Evolutionary conservation across 2,113 vertebrate species (phyloP).

Genomic region (Ctenodactylus gundi): DNA sequence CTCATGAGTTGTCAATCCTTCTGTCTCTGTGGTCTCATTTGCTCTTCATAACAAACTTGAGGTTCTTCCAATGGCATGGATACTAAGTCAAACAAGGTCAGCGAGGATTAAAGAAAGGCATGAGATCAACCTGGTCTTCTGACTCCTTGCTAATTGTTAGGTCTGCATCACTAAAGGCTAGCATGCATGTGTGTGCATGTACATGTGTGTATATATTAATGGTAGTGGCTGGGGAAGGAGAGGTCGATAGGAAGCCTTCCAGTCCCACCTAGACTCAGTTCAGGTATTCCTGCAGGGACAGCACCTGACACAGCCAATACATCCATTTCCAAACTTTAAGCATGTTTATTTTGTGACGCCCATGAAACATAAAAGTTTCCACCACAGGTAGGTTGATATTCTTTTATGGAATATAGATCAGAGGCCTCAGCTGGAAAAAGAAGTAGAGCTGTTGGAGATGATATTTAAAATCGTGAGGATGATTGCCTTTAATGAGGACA

Average conservation of each 20-base stretch:
- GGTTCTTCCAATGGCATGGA: not conserved
- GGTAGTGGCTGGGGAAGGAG: not conserved
- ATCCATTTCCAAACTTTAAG: conserved; percentile 34
- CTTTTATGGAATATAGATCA: not conserved
- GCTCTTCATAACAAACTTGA: not conserved
- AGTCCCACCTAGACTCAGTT: not conserved
- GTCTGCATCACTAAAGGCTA: not conserved
- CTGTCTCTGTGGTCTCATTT: not conserved
- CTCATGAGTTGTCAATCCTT: no score
- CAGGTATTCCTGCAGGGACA: not conserved
- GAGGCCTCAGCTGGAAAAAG: not conserved
- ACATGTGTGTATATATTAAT: not conserved
- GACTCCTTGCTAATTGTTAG: not conserved
- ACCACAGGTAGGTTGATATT: not conserved
- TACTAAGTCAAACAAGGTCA: not conserved
- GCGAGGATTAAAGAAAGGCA: not conserved
- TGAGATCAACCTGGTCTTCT: not conserved
- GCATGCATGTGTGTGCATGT: accelerated
- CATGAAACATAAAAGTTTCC: not conserved
- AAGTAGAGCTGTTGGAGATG: not conserved
- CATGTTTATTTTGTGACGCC: not conserved
- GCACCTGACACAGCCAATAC: not conserved
- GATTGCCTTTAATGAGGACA: not conserved
- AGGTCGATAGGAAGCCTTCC: not conserved
- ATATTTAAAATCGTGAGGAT: conserved; percentile 3